Base-by-base conservation (phyloP, 1,140 invertebrate species). In the Radopholus similis region DNA sequence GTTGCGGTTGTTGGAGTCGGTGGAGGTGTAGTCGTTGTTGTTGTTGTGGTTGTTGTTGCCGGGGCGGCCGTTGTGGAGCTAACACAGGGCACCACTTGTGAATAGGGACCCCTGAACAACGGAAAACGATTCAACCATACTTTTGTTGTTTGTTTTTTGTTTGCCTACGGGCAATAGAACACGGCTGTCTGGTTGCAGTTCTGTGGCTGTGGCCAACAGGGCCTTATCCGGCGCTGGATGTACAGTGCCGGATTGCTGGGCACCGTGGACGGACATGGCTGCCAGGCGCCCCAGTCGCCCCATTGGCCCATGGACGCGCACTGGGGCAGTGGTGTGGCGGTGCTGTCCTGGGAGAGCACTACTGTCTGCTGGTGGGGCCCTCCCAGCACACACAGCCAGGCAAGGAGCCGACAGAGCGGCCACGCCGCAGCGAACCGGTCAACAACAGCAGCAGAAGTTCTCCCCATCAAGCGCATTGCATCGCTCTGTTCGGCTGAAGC, bases 201-300 rank as follows among this genome's bases (percentile, higher is more conserved):
- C 40, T 11, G 23, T 40, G 58, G 58, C 9, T 40, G 58, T 18
- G 37, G 40, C 37, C 35, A 11, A n/a, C 58, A 62, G 15, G 9
- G 42, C 32, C 58, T 18, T 62, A 42, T 62, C 58, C 58, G 40
- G 2, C 58, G 58, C 21, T 62, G 58, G 34, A 62, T 28, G 23
- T 40, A 23, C 26, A 62, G 15, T n/a, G 4, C 30, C 47, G 0
- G 47, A 49, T 28, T 42, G 34, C 28, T 35, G 15, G 9, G 58
- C 18, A 21, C n/a, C 44, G 18, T 49, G 32, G 18, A 32, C 11
- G 49, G 42, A 42, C 58, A 62, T 15, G 34, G 38, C 18, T 40
- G 34, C 58, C 58, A 62, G 21, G 13, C 34, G 15, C 58, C 40
- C 58, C 58, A 62, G 4, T 62, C 34, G 42, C 38, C 58, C 58